Evolutionary conservation across 2,888 invertebrate genomes (phyloP), one percentile per base, ranked within the genome.

Genomic region (Brachyopa scutellaris): DNA sequence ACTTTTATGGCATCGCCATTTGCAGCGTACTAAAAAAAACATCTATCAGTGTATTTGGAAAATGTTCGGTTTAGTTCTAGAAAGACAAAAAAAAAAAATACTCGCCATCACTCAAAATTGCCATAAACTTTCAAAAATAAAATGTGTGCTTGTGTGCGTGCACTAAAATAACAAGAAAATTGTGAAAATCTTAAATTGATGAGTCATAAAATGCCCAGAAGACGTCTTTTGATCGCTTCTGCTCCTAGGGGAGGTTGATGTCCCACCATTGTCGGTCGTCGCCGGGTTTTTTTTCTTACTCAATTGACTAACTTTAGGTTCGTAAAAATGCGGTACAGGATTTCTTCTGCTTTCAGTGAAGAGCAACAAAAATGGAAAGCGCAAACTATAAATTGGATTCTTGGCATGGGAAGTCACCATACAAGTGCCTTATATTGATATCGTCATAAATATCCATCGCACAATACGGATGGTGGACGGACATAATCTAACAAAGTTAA

Each of bases 121-220:
- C 59, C 76, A 66, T 77, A 76, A 70, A 59, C 53, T 53, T 53
- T 78, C 42, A 31, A 31, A 59, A 23, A 69, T 42, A 59, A 59
- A 55, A 67, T 42, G 45, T 45, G 55, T 26, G 6, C 3, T 33
- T 31, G 6, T 61, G 26, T 69, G 15, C 57, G 67, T 33, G 69
- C 33, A 70, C 67, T 61, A 69, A 76, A 74, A 80, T 51, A 70
- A 80, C 74, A 77, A 77, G 72, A 66, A 61, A 77, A 82, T 72
- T 70, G 66, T 66, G 45, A 64, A 79, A 72, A 73, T 66, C 53
- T 79, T 47, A 79, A 79, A 79, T 77, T 80, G 74, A 77, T 66
- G 77, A 70, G 40, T 82, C 77, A 72, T 82, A 82, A 82, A 82
- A 82, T 72, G 64, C 77, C 61, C 57, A 66, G 59, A 82, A 64